phyloP scores from a whole-genome alignment of 1,140 invertebrate genomes.

The Diuraphis noxia region DNA sequence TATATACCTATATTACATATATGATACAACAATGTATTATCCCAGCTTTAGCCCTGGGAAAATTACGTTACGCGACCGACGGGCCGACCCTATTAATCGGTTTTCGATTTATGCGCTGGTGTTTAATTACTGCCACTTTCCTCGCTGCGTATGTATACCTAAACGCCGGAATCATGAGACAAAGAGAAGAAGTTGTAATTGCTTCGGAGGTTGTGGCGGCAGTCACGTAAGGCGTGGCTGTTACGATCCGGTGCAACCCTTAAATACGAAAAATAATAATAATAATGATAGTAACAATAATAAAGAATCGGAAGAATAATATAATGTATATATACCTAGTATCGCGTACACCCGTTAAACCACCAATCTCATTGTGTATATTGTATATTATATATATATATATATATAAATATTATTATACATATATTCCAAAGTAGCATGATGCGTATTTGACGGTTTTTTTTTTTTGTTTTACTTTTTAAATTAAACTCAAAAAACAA shows the following conservation, averaged over 20 bases:
- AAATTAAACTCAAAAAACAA: conserved; percentile 10
- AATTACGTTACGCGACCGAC: not conserved
- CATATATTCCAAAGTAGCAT: not conserved
- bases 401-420: not conserved
- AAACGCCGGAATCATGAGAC: not conserved
- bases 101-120: conserved; percentile 39
- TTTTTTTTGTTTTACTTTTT: conserved; percentile 2
- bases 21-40: not conserved
- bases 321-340: no score
- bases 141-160: not conserved
- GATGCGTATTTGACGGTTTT: not conserved
- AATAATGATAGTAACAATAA: not conserved
- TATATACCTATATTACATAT: not conserved
- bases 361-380: not conserved
- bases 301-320: not conserved
- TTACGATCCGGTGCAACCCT: conserved; percentile 15
- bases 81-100: conserved; percentile 23
- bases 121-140: conserved; percentile 40
- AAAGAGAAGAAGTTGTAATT: conserved; percentile 29
- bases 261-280: conserved; percentile 25
- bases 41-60: not conserved
- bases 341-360: not conserved
- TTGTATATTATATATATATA: not conserved
- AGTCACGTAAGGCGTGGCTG: conserved; percentile 17
- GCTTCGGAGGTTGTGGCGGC: not conserved